Evolutionary conservation across 2,113 vertebrate genomes (phyloP), one percentile per base, ranked within the genome.

Genomic region (Ia io): DNA sequence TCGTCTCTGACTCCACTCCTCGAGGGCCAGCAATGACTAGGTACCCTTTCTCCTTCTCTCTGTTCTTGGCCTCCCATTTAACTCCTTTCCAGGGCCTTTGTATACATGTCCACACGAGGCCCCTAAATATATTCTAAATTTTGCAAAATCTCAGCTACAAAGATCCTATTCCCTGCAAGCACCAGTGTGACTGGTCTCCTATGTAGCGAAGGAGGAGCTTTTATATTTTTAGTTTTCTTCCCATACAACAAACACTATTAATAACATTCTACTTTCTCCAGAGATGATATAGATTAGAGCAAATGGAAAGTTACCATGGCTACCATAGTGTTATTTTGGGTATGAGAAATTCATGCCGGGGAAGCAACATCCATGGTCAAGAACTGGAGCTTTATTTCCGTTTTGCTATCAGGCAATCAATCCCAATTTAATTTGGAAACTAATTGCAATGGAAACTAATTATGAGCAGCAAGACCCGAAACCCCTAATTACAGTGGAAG

Each of bases 291-390:
- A 97, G 91, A 98, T 98, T 97, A 97, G 96, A 96, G 91, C 94
- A 97, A 97, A 98, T 97, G 97, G 98, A 98, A 98, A 98, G 98
- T 98, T 98, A 97, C 98, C 98, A 98, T 98, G 98, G 98, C 98
- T 98, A 99, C 98, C 78, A 1, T 88, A 94, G 89, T 9, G 25
- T 98, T 98, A 98, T 99, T 99, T 98, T 98, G 98, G 96, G 97
- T 96, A 97, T 97, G 97, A 97, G 95, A 97, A 97, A 98, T 88
- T 91, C 95, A 96, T 79, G 97, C 98, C 97, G 98, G 97, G 92
- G 96, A 98, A 98, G 98, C 96, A 95, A 96, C 95, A 76, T 94
- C 86, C 89, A 93, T 76, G 97, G 97, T 97, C 96, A 97, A 97
- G 97, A 98, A 97, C 8, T 79, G 88, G 47, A 18, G 76, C 88